Percentiles rank a stretch among this genome's conserved stretches.
Evolutionary conservation across 2,888 invertebrate species (phyloP).

Genomic region (Spatulosminthurus flaviceps): DNA sequence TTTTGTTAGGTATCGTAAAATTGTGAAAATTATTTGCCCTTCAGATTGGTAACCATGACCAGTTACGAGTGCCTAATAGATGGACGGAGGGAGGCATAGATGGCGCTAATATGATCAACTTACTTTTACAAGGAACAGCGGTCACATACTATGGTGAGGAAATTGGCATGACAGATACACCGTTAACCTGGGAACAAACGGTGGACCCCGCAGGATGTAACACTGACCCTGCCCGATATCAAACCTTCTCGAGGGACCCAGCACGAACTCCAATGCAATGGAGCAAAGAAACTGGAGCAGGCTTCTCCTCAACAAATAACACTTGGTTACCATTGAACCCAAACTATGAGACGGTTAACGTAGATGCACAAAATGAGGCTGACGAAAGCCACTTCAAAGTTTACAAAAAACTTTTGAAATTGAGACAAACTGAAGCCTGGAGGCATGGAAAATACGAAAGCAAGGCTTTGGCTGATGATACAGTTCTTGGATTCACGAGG

Average conservation of each 20-base stretch:
- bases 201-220: constrained; percentile 74
- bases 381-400: constrained; percentile 63
- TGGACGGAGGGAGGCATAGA: constrained; percentile 71
- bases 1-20: no score
- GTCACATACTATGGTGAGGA: constrained; percentile 59
- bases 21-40: no score
- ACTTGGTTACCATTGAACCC: constrained; percentile 41
- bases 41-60: constrained; percentile 71
- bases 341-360: constrained; percentile 64
- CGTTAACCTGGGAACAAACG: constrained; percentile 46
- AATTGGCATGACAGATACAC: constrained; percentile 58
- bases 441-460: constrained; percentile 71
- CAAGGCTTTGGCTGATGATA: constrained; percentile 66
- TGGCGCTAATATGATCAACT: constrained; percentile 81
- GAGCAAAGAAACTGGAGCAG: constrained; percentile 68
- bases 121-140: constrained; percentile 73
- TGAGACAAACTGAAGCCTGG: constrained; percentile 59
- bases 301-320: constrained; percentile 45
- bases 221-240: constrained; percentile 72
- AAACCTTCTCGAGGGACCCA: constrained; percentile 73
- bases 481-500: constrained; percentile 52
- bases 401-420: constrained; percentile 59
- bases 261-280: constrained; percentile 85
- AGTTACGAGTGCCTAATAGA: constrained; percentile 75
- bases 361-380: constrained; percentile 59